A percentile compares a stretch with the other conserved stretches of the same genome.
Evolutionary conservation across 2,888 invertebrate species (phyloP).

Genomic region (Ferdinandea cuprea): DNA sequence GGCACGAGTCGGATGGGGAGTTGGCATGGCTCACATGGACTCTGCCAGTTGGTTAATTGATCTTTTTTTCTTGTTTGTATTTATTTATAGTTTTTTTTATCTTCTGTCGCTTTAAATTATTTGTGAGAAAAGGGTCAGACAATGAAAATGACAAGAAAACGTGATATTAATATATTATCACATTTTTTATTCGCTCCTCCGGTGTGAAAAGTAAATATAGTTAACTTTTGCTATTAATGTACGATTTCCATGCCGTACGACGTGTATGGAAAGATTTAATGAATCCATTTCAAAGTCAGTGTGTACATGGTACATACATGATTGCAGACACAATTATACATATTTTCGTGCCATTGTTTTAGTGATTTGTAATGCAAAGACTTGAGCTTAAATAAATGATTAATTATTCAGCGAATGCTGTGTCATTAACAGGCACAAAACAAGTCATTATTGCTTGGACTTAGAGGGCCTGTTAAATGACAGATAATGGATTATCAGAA

Average conservation of each 20-base stretch:
- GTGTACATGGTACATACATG: not conserved
- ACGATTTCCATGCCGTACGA: too few relatives aligned
- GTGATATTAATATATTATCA: slow-evolving; percentile 56
- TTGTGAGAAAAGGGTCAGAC: slow-evolving; percentile 53
- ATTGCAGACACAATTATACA: not conserved
- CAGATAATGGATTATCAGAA: too few relatives aligned
- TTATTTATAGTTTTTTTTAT: slow-evolving; percentile 14
- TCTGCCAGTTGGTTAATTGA: slow-evolving; percentile 43
- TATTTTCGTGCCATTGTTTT: not conserved
- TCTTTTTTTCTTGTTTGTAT: slow-evolving; percentile 9
- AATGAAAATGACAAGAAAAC: slow-evolving; percentile 44
- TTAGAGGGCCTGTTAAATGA: too few relatives aligned
- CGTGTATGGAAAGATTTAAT: not conserved
- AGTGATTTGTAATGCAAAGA: not conserved
- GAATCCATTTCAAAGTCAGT: not conserved
- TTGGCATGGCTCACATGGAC: slow-evolving; percentile 7
- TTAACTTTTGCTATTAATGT: not conserved
- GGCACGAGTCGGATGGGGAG: slow-evolving; percentile 54
- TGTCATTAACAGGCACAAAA: not conserved
- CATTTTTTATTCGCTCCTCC: slow-evolving; percentile 7
- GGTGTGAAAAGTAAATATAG: slow-evolving; percentile 19
- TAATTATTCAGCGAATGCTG: not conserved
- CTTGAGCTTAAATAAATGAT: too few relatives aligned
- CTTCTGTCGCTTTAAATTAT: slow-evolving; percentile 31
- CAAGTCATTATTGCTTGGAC: too few relatives aligned